Evolutionary conservation across 2,888 invertebrate species (phyloP).

Genomic region (Venustoraphidia nigricollis): DNA sequence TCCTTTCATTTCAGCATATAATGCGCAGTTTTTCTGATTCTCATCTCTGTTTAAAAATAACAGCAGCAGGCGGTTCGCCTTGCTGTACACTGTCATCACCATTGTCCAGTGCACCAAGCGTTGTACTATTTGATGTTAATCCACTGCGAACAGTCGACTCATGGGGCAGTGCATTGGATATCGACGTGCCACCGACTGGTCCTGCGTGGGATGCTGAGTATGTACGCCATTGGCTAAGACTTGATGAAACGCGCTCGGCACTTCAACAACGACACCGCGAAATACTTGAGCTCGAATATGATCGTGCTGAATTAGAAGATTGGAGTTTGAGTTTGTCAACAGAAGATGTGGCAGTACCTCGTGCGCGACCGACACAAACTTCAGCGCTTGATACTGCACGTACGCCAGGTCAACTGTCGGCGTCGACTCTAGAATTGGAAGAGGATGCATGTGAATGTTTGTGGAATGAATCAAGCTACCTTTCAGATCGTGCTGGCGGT

Average conservation of each 20-base stretch:
- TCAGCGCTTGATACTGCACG: conserved; percentile 24
- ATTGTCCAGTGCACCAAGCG: conserved; percentile 42
- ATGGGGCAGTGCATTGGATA: conserved; percentile 17
- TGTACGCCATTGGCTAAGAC: conserved; percentile 58
- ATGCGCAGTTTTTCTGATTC: conserved; percentile 62
- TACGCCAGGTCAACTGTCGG: conserved; percentile 46
- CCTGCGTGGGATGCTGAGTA: conserved; percentile 55
- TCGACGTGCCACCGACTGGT: conserved; percentile 40
- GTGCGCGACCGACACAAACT: conserved; percentile 24
- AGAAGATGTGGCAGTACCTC: conserved; percentile 35
- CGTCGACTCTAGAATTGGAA: conserved; percentile 51
- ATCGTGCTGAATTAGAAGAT: conserved; percentile 60
- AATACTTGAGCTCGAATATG: conserved; percentile 54
- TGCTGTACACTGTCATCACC: conserved; percentile 38
- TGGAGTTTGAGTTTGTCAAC: conserved; percentile 62
- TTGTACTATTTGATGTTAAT: conserved; percentile 38
- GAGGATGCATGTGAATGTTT: conserved; percentile 59
- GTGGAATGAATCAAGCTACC: conserved; percentile 61
- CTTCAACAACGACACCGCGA: conserved; percentile 53
- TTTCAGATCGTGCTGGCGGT: conserved; percentile 48
- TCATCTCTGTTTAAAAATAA: conserved; percentile 52
- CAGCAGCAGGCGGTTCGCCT: conserved; percentile 37
- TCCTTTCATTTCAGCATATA: conserved; percentile 55
- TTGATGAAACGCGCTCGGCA: conserved; percentile 55
- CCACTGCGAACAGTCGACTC: conserved; percentile 28